A percentile compares a stretch with the other conserved stretches of the same genome.
Conservation (phyloP, 2,113 vertebrate genomes). For the Halcyon malimbica region DNA sequence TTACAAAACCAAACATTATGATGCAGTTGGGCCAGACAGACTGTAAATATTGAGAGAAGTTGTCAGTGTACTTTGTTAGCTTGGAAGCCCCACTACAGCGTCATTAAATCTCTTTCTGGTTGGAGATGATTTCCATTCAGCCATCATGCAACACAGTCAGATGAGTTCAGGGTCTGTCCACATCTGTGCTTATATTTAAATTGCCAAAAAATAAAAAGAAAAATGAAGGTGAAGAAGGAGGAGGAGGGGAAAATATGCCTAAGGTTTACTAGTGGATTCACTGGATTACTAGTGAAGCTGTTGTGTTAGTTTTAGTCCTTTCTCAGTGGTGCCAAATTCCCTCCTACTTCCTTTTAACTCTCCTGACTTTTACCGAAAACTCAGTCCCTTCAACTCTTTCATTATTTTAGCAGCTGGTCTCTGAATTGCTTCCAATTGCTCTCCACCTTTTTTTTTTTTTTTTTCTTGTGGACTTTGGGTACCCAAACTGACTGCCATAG, state of each 20-base stretch:
- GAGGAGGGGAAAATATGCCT: not conserved
- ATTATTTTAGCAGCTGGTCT: not conserved
- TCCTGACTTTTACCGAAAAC: not conserved
- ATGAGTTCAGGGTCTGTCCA: not conserved
- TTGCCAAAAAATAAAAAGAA: not conserved
- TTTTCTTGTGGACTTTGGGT: not conserved
- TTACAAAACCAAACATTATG: not conserved
- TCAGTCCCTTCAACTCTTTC: not conserved
- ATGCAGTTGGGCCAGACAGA: not conserved
- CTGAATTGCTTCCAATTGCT: not conserved
- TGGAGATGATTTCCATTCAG: constrained; percentile 13
- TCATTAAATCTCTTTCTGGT: not conserved
- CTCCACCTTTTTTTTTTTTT: not conserved
- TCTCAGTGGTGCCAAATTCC: not conserved
- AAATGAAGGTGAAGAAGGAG: not conserved
- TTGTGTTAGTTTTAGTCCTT: not conserved
- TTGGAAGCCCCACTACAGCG: not conserved
- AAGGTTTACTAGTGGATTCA: not conserved
- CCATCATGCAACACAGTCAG: not conserved
- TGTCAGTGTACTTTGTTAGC: not conserved
- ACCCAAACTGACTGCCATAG: not conserved
- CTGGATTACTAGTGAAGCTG: not conserved
- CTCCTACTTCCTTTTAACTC: not conserved
- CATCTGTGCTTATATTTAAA: not conserved
- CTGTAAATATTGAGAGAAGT: not conserved